A percentile compares a stretch with the other conserved stretches of the same genome.
Evolutionary conservation across 1,140 invertebrate genomes (phyloP).

Genomic region (Eurosta solidaginis): DNA sequence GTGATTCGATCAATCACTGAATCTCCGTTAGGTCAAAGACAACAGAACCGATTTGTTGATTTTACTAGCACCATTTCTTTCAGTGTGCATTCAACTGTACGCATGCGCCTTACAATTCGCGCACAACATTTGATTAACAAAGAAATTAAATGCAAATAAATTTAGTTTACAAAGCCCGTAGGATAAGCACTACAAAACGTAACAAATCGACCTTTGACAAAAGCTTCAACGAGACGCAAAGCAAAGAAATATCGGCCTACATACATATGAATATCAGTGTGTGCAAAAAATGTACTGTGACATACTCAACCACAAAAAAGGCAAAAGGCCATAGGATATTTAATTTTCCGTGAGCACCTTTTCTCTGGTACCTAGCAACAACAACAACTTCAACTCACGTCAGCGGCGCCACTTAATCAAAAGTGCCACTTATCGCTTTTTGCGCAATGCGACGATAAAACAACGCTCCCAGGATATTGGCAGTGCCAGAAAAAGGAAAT

Average conservation of each 20-base stretch:
- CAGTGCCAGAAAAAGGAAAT: not conserved
- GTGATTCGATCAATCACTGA: no score
- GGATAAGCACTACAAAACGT: constrained; percentile 50
- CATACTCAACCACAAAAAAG: constrained; percentile 31
- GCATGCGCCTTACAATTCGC: not conserved
- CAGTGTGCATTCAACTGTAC: not conserved
- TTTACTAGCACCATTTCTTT: no score
- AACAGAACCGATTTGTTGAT: no score
- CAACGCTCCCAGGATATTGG: constrained; percentile 53
- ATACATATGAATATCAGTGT: not conserved
- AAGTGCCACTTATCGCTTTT: constrained; percentile 33
- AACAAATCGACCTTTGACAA: constrained; percentile 60
- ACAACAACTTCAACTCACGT: not conserved
- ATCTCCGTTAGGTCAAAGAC: no score
- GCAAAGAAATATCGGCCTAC: not conserved
- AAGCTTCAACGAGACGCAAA: constrained; percentile 31
- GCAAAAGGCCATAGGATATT: constrained; percentile 26
- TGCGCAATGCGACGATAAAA: not conserved
- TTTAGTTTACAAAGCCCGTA: constrained; percentile 32
- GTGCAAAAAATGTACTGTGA: not conserved
- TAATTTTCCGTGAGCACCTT: constrained; percentile 12
- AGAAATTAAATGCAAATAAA: constrained; percentile 33
- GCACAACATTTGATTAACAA: constrained; percentile 9
- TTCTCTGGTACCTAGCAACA: not conserved
- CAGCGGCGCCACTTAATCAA: constrained; percentile 31